These are phyloP conservation scores for Heliconius charithonia DNA, from an alignment of 2,888 invertebrate species.

Conservation along the genomic window DNA sequence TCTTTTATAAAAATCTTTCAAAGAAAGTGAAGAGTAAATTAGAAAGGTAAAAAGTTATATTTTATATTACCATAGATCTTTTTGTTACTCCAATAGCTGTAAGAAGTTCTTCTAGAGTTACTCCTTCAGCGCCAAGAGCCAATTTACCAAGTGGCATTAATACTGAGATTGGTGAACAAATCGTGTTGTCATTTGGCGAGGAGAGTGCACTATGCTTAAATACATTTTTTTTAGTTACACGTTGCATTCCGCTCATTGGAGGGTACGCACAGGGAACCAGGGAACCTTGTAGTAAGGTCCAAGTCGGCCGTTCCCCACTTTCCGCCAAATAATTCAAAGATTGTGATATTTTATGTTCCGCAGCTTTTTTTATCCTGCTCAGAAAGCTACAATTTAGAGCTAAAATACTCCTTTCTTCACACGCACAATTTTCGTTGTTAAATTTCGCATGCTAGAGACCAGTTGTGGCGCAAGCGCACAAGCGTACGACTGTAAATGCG, in stretches of 20 bases:
- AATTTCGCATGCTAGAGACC: no score
- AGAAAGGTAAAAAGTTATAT: no score
- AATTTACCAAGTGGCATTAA: conserved; percentile 64
- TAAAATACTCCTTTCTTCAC: no score
- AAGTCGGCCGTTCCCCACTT: no score
- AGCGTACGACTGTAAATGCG: no score
- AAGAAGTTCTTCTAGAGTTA: conserved; percentile 52
- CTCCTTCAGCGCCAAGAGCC: conserved; percentile 56
- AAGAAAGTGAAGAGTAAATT: not conserved
- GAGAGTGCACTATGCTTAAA: conserved; percentile 44
- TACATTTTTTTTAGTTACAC: not conserved
- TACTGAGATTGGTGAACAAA: conserved; percentile 67
- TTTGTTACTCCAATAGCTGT: conserved; percentile 55
- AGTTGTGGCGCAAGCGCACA: no score
- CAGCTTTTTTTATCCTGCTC: not conserved
- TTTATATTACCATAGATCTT: conserved; percentile 43
- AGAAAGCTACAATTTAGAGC: no score
- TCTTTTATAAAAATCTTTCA: not conserved
- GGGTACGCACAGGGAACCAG: no score
- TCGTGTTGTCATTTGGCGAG: conserved; percentile 47
- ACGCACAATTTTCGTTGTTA: no score
- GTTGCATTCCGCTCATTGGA: no score
- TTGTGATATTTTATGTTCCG: not conserved
- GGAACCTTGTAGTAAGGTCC: no score
- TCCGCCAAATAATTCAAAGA: not conserved